A percentile compares a stretch with the other conserved stretches of the same genome.
phyloP scores from a whole-genome alignment of 2,888 invertebrate genomes.

The Cataglyphis albicans region DNA sequence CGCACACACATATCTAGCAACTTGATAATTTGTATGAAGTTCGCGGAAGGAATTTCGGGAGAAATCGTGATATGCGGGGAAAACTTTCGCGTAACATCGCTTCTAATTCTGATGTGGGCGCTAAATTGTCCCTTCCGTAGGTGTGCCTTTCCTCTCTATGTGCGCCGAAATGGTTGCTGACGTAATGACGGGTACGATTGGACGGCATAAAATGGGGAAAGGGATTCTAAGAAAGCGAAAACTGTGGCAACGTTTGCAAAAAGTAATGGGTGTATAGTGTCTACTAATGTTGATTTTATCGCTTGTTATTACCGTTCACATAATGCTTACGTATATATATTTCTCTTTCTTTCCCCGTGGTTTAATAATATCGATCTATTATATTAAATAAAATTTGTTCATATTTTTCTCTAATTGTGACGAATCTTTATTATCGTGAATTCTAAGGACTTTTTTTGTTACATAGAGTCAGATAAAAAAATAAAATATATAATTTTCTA shows the following conservation, averaged over 20 bases:
- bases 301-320: background rate
- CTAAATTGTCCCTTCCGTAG: slow-evolving; percentile 19
- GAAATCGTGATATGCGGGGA: slow-evolving; percentile 2
- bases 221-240: background rate
- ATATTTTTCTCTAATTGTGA: background rate
- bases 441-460: background rate
- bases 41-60: background rate
- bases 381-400: background rate
- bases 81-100: slow-evolving; percentile 22
- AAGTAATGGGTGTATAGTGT: background rate
- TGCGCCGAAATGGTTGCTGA: background rate
- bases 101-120: slow-evolving; percentile 21
- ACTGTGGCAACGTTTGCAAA: background rate
- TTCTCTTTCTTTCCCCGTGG: background rate
- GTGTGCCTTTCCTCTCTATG: background rate
- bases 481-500: too few relatives aligned
- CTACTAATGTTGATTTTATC: background rate
- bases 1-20: background rate
- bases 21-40: slow-evolving; percentile 24
- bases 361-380: background rate
- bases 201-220: background rate
- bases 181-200: slow-evolving; percentile 5
- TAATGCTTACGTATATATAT: background rate
- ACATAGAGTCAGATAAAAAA: too few relatives aligned
- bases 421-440: background rate